Percentiles rank a stretch among this genome's conserved stretches.
Evolutionary conservation across 2,797 vertebrate genomes (phyloP).

Genomic region (Nannoperca australis): DNA sequence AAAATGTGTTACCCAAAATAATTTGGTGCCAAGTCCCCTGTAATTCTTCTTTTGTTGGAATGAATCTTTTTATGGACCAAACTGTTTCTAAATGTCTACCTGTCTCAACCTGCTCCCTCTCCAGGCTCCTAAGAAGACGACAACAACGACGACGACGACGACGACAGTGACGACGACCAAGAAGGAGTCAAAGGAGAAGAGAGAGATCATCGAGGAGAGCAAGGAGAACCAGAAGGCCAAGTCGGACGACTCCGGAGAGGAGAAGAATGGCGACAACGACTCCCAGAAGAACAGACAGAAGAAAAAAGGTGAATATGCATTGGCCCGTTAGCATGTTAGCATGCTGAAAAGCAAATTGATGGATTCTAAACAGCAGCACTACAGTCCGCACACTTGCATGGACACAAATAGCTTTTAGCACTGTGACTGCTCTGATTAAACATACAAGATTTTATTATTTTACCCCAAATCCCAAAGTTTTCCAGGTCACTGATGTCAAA

Average conservation of each 20-base stretch:
- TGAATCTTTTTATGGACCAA: not conserved
- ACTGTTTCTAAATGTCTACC: not conserved
- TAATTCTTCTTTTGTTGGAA: not conserved
- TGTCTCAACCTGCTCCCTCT: not conserved
- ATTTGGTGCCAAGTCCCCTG: not conserved
- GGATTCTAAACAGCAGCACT: not conserved
- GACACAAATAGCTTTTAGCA: not conserved
- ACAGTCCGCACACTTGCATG: not conserved
- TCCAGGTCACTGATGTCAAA: not conserved
- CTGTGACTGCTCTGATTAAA: not conserved
- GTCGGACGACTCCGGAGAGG: conserved; percentile 96
- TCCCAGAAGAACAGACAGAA: conserved; percentile 92
- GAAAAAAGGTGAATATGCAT: conserved; percentile 90
- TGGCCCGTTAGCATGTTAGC: rapidly evolving
- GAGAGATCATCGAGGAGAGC: conserved; percentile 92
- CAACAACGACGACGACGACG: conserved; percentile 65
- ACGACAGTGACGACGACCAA: conserved; percentile 79
- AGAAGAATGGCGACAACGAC: conserved; percentile 96
- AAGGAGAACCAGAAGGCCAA: conserved; percentile 97
- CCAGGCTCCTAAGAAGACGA: conserved; percentile 87
- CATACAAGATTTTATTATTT: no score
- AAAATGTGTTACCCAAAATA: not conserved
- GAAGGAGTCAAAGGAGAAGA: conserved; percentile 94
- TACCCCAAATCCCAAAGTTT: no score
- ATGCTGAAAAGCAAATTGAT: not conserved